Evolutionary conservation across 1,140 invertebrate genomes (phyloP).

Genomic region (Chironomus striatipennis): DNA sequence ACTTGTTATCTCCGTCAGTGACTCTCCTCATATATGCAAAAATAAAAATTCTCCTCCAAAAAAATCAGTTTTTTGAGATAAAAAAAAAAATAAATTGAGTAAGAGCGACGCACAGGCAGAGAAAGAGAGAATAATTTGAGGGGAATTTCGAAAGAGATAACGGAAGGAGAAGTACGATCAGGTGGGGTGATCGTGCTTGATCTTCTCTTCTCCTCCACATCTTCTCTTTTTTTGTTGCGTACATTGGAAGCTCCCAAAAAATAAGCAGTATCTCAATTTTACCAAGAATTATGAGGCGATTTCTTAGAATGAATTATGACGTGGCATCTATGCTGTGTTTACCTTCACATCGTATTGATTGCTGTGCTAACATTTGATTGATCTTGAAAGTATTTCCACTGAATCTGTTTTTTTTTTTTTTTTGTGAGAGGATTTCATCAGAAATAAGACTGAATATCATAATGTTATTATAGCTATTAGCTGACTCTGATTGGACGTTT

Average conservation of each 20-base stretch:
- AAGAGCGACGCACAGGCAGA: background rate
- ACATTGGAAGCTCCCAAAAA: background rate
- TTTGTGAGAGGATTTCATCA: background rate
- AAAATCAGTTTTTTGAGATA: background rate
- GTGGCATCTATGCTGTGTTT: background rate
- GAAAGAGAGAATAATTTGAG: background rate
- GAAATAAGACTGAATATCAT: background rate
- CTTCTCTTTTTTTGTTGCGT: background rate
- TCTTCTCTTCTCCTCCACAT: background rate
- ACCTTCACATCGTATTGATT: background rate
- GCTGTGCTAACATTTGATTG: background rate
- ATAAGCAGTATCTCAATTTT: background rate
- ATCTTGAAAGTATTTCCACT: background rate
- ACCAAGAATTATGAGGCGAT: background rate
- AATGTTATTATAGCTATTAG: too few species aligned
- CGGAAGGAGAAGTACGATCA: background rate
- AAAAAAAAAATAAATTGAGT: background rate
- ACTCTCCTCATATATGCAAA: background rate
- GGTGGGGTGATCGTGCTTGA: background rate
- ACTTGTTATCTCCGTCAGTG: background rate
- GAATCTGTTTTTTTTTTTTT: background rate
- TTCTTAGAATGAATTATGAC: background rate
- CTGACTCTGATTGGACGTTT: background rate
- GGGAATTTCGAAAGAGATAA: background rate
- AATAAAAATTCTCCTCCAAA: too few species aligned